Evolutionary conservation across 2,113 vertebrate genomes (phyloP).

Genomic region (Oriolus oriolus): DNA sequence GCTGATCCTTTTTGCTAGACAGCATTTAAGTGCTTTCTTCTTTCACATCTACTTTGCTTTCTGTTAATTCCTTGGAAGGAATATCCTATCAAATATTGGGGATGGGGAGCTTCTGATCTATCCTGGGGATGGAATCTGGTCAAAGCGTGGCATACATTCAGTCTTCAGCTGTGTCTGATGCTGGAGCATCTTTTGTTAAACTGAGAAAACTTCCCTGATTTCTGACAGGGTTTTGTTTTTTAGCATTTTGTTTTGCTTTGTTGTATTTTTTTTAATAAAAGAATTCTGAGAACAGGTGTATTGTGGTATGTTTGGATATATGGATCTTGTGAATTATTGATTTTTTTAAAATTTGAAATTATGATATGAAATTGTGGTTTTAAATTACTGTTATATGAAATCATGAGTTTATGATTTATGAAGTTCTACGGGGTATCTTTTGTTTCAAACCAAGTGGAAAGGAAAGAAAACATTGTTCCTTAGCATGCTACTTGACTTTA

Average conservation of each 20-base stretch:
- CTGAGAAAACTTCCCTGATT: neutral
- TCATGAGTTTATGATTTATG: neutral
- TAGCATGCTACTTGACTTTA: accelerated
- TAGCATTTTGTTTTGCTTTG: no score
- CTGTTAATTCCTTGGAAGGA: neutral
- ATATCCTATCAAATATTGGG: neutral
- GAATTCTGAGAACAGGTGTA: neutral
- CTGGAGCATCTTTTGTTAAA: neutral
- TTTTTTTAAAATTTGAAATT: neutral
- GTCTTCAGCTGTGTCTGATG: neutral
- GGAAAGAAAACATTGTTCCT: neutral
- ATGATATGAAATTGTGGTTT: neutral
- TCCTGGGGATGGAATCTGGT: neutral
- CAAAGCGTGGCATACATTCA: accelerated
- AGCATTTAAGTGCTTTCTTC: neutral
- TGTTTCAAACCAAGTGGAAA: neutral
- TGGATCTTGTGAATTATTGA: neutral
- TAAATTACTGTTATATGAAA: neutral
- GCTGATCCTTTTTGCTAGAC: neutral
- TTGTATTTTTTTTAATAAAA: neutral
- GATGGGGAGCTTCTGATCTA: neutral
- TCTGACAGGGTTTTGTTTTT: neutral
- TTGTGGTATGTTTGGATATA: neutral
- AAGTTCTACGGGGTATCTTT: neutral
- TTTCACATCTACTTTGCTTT: neutral